Evolutionary conservation across 2,797 vertebrate genomes (phyloP).

Genomic region (Huso huso): DNA sequence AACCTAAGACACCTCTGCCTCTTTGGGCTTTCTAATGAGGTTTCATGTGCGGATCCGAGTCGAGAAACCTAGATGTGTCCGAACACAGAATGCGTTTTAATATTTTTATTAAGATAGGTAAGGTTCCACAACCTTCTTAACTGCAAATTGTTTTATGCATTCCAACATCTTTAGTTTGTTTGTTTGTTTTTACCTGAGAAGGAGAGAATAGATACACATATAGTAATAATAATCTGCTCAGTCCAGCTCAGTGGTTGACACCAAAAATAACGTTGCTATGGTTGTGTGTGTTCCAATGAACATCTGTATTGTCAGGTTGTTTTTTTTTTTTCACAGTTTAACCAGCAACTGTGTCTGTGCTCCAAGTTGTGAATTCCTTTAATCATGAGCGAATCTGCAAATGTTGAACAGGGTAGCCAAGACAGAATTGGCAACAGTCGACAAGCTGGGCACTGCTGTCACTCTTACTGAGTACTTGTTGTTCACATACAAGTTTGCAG

Average conservation of each 20-base stretch:
- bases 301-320: no score
- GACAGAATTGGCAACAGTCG: background rate
- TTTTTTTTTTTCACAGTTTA: no score
- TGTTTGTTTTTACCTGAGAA: no score
- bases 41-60: background rate
- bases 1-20: constrained; percentile 73
- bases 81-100: constrained; percentile 3
- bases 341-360: no score
- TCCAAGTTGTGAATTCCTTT: background rate
- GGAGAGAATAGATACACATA: no score
- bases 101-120: background rate
- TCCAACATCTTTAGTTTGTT: no score
- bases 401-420: background rate
- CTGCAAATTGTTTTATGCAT: background rate
- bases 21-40: constrained; percentile 53
- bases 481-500: no score
- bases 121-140: constrained; percentile 13
- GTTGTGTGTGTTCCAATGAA: no score
- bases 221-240: no score
- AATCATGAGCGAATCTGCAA: background rate
- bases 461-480: background rate
- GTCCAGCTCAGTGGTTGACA: no score
- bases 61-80: constrained; percentile 31
- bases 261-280: no score
- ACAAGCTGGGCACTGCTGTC: constrained; percentile 2